These are phyloP conservation scores for Drosophila colorata DNA, from an alignment of 2,888 invertebrate genomes.

Conservation along the genomic window DNA sequence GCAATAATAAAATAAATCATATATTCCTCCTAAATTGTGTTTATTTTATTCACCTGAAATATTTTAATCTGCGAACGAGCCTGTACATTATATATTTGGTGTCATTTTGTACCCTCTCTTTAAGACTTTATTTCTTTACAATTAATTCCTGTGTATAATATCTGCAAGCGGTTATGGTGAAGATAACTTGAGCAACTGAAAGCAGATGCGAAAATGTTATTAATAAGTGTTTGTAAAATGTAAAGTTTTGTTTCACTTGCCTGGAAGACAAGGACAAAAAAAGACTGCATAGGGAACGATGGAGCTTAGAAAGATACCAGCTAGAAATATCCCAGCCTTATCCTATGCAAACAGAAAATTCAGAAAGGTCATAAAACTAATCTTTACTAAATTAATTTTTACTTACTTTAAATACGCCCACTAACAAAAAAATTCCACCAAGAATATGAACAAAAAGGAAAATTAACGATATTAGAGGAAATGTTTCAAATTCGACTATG, in stretches of 20 bases:
- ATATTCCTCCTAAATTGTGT: no score
- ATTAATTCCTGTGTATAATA: not conserved
- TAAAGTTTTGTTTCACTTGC: not conserved
- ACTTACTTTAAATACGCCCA: not conserved
- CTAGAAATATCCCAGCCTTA: not conserved
- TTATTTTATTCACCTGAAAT: no score
- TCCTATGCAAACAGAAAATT: no score
- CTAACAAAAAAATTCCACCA: not conserved
- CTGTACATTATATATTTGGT: no score
- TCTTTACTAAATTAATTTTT: no score
- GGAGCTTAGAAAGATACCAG: not conserved
- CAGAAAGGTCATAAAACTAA: no score
- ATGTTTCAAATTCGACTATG: no score
- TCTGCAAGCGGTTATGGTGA: not conserved
- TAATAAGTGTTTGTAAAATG: not conserved
- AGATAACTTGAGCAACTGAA: not conserved
- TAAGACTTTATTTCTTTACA: no score
- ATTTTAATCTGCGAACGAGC: no score
- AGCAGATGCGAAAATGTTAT: not conserved
- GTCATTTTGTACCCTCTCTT: no score
- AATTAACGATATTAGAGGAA: accelerated
- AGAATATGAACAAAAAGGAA: not conserved
- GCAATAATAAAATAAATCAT: no score
- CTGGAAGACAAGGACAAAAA: no score
- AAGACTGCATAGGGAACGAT: not conserved